Evolutionary conservation across 2,888 invertebrate species (phyloP).

Genomic region (Pristionchus maxplancki): DNA sequence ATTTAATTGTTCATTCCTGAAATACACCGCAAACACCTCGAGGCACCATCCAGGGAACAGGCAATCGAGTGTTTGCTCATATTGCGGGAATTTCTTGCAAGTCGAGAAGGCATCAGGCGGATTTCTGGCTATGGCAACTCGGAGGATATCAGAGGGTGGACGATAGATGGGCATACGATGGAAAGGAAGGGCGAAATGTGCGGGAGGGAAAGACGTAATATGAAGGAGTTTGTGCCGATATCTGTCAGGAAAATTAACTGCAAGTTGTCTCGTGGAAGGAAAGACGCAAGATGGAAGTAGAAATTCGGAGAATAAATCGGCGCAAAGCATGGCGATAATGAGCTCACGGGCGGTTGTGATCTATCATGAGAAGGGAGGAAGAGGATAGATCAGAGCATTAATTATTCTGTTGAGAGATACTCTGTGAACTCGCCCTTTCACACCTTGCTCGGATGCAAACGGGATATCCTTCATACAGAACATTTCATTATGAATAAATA

Average conservation of each 20-base stretch:
- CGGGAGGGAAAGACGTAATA: slow-evolving; percentile 54
- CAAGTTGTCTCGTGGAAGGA: slow-evolving; percentile 39
- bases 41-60: slow-evolving; percentile 39
- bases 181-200: not conserved
- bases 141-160: not conserved
- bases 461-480: no score
- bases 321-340: not conserved
- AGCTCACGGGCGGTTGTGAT: not conserved
- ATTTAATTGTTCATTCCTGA: not conserved
- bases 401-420: no score
- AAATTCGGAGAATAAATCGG: not conserved
- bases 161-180: slow-evolving; percentile 29
- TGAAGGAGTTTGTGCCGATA: slow-evolving; percentile 51
- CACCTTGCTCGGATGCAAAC: no score
- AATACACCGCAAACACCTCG: no score
- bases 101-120: slow-evolving; percentile 20
- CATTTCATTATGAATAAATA: no score
- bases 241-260: slow-evolving; percentile 53
- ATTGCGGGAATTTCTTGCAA: slow-evolving; percentile 9
- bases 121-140: slow-evolving; percentile 22
- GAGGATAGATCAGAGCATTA: no score
- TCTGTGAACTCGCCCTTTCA: no score
- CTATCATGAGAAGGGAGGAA: no score
- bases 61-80: not conserved
- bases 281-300: not conserved